These are phyloP conservation scores for Protobothrops flavoviridis DNA, from an alignment of 2,113 vertebrate genomes.

Conservation along the genomic window DNA sequence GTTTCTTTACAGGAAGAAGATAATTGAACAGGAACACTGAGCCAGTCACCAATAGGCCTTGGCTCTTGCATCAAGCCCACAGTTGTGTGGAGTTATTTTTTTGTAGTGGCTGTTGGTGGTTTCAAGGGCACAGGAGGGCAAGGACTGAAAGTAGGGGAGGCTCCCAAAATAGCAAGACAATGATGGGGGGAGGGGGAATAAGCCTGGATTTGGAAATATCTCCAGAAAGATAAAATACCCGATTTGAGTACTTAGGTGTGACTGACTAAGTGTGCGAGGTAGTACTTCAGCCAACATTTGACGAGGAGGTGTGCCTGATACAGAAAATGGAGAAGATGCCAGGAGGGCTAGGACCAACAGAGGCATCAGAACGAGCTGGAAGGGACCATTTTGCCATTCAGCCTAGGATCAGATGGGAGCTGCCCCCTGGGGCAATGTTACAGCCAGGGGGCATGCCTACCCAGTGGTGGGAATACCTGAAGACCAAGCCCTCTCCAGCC, in stretches of 20 bases:
- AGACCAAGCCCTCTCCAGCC: not conserved
- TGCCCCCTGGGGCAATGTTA: not conserved
- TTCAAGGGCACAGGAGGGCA: not conserved
- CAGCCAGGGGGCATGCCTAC: not conserved
- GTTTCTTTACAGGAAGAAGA: slow-evolving; percentile 12
- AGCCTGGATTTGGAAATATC: not conserved
- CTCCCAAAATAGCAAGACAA: not conserved
- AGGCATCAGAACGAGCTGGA: not conserved
- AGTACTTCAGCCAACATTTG: not conserved
- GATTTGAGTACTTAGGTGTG: not conserved
- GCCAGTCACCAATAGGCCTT: not conserved
- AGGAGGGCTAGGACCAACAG: not conserved
- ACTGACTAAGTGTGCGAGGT: not conserved
- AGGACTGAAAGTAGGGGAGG: not conserved
- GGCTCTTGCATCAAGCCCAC: not conserved
- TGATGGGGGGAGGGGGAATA: not conserved
- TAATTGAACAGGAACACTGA: not conserved
- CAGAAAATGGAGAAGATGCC: slow-evolving; percentile 16
- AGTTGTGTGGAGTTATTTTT: not conserved
- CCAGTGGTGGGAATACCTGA: slow-evolving; percentile 25
- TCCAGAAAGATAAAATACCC: not conserved
- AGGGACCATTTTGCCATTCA: slow-evolving; percentile 9
- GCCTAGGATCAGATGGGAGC: not conserved
- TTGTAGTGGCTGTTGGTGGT: not conserved
- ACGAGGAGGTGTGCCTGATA: not conserved